Percentiles rank a stretch among this genome's conserved stretches.
Evolutionary conservation across 2,113 vertebrate genomes (phyloP).

Genomic region (Pterocles burchelli): DNA sequence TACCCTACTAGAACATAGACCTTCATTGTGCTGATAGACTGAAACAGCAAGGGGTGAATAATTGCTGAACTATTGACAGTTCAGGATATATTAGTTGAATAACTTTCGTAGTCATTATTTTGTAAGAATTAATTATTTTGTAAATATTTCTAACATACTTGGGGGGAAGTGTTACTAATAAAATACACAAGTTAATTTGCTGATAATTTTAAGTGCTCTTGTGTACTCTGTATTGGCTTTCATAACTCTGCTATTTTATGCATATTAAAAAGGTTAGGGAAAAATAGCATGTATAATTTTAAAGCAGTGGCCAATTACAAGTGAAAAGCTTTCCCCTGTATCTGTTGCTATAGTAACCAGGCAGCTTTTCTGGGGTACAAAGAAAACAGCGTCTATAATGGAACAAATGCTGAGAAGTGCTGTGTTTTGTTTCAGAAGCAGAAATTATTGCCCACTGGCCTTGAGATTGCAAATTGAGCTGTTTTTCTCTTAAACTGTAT

Average conservation of each 20-base stretch:
- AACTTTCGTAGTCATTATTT: neutral
- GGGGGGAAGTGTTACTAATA: neutral
- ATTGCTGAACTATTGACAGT: neutral
- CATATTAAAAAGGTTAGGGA: constrained; percentile 20
- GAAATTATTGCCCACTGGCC: neutral
- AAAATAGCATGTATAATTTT: constrained; percentile 52
- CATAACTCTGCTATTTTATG: constrained; percentile 22
- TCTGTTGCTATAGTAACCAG: constrained; percentile 71
- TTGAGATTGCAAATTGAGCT: neutral
- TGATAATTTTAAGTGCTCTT: neutral
- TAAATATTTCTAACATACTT: neutral
- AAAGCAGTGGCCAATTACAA: constrained; percentile 57
- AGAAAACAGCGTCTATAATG: neutral
- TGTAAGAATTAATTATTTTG: neutral
- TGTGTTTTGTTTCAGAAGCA: constrained; percentile 10
- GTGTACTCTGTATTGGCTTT: neutral
- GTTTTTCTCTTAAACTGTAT: neutral
- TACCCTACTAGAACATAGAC: neutral
- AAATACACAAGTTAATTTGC: neutral
- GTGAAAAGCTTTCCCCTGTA: constrained; percentile 53
- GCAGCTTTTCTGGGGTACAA: constrained; percentile 54
- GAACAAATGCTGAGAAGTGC: neutral
- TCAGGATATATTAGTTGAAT: neutral
- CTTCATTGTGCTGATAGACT: neutral
- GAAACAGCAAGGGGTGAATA: neutral